A percentile compares a stretch with the other conserved stretches of the same genome.
These are phyloP conservation scores for Sebastes taczanowskii DNA, from an alignment of 2,797 vertebrate species.

Conservation along the genomic window DNA sequence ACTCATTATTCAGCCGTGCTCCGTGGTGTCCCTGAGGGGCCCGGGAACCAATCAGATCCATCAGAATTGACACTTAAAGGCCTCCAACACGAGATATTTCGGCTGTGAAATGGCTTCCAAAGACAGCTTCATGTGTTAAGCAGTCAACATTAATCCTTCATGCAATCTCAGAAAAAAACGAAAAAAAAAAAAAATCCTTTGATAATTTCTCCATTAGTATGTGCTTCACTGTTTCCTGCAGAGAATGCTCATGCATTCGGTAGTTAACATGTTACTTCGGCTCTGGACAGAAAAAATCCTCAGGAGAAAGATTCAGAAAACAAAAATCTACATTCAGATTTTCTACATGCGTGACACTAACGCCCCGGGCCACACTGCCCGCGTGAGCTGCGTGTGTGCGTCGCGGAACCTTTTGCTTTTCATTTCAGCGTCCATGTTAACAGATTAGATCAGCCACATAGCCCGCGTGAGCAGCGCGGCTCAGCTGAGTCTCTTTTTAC, in stretches of 20 bases:
- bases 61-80: constrained; percentile 27
- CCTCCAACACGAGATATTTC: neutral
- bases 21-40: neutral
- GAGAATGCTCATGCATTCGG: neutral
- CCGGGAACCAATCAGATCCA: constrained; percentile 28
- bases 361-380: no score
- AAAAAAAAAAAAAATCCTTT: neutral
- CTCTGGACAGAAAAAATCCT: neutral
- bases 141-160: constrained; percentile 1
- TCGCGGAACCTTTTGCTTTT: no score
- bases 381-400: no score
- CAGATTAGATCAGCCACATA: no score
- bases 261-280: neutral
- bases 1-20: constrained; percentile 54
- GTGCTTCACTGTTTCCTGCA: neutral
- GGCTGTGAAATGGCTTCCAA: neutral
- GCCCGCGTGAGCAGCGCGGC: no score
- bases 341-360: neutral
- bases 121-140: neutral
- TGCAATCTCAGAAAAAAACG: neutral
- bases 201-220: neutral
- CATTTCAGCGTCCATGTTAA: no score
- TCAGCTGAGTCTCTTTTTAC: no score
- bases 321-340: neutral
- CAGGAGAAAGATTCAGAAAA: neutral